Evolutionary conservation across 2,797 vertebrate genomes (phyloP).

Genomic region (Syngnathus acus): DNA sequence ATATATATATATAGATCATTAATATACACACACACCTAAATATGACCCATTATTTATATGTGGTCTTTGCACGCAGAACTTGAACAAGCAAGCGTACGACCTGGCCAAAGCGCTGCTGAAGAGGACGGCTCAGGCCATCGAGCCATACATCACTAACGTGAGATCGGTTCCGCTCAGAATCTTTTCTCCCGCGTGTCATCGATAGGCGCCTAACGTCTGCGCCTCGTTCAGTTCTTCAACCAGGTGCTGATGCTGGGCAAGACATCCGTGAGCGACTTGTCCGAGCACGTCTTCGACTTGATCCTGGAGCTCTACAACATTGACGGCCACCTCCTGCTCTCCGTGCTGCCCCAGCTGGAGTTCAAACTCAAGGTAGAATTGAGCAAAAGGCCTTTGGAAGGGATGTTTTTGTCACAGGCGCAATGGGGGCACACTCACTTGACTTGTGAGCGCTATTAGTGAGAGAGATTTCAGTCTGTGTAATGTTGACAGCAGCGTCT

Average conservation of each 20-base stretch:
- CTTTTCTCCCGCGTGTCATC: no score
- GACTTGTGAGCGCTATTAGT: constrained; percentile 32
- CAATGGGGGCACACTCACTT: neutral
- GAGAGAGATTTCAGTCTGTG: constrained; percentile 51
- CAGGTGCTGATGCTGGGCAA: constrained; percentile 98
- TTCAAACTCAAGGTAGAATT: constrained; percentile 93
- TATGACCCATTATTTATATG: neutral
- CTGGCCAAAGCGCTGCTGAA: constrained; percentile 95
- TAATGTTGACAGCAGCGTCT: constrained; percentile 57
- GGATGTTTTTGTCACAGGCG: no score
- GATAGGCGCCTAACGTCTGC: neutral
- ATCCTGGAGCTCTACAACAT: constrained; percentile 98
- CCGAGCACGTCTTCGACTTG: constrained; percentile 95
- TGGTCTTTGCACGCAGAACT: constrained; percentile 73
- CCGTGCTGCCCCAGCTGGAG: constrained; percentile 95
- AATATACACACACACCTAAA: no score
- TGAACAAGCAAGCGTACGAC: constrained; percentile 98
- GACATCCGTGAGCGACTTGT: constrained; percentile 95
- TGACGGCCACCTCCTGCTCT: constrained; percentile 93
- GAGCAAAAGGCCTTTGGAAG: neutral
- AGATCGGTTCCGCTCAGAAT: constrained; percentile 43
- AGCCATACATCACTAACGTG: constrained; percentile 98
- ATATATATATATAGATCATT: no score
- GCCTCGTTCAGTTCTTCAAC: constrained; percentile 85
- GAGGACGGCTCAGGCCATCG: constrained; percentile 95